phyloP scores from a whole-genome alignment of 1,140 invertebrate genomes.

The Leucophenga varia region DNA sequence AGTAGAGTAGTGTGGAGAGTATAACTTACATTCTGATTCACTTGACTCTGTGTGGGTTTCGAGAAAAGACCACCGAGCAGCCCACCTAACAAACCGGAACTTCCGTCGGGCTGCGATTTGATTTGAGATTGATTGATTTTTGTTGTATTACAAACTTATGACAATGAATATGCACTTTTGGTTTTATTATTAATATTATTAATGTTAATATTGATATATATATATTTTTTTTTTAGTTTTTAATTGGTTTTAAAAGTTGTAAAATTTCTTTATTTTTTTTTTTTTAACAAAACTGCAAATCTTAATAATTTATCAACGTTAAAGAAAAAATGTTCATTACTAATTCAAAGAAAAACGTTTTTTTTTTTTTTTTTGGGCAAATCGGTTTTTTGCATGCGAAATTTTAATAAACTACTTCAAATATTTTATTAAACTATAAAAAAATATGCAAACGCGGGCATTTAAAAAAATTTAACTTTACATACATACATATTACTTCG shows the following conservation, averaged over 20 bases:
- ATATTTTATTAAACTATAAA: no score
- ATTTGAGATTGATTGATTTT: no score
- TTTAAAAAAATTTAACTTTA: slow-evolving; percentile 27
- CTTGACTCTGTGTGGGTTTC: slow-evolving; percentile 55
- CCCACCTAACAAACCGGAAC: slow-evolving; percentile 55
- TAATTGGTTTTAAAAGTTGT: slow-evolving; percentile 34
- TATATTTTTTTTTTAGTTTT: slow-evolving; percentile 32
- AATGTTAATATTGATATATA: slow-evolving; percentile 37
- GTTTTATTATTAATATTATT: slow-evolving; percentile 49
- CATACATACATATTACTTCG: slow-evolving; percentile 47
- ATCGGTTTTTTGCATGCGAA: no score
- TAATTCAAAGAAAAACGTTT: no score
- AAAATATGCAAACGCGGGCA: slow-evolving; percentile 28
- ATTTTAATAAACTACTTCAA: no score
- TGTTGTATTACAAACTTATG: no score
- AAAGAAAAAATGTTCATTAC: no score
- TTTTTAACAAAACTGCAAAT: slow-evolving; percentile 20
- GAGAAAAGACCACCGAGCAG: slow-evolving; percentile 56
- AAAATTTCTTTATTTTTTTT: no score
- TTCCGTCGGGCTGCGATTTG: slow-evolving; percentile 49
- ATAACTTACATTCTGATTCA: slow-evolving; percentile 57
- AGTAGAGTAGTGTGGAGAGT: slow-evolving; percentile 52
- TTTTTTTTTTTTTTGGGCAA: no score
- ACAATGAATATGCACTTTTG: slow-evolving; percentile 26
- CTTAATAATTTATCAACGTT: slow-evolving; percentile 39